phyloP scores from a whole-genome alignment of 2,113 vertebrate species.

The Upupa epops region DNA sequence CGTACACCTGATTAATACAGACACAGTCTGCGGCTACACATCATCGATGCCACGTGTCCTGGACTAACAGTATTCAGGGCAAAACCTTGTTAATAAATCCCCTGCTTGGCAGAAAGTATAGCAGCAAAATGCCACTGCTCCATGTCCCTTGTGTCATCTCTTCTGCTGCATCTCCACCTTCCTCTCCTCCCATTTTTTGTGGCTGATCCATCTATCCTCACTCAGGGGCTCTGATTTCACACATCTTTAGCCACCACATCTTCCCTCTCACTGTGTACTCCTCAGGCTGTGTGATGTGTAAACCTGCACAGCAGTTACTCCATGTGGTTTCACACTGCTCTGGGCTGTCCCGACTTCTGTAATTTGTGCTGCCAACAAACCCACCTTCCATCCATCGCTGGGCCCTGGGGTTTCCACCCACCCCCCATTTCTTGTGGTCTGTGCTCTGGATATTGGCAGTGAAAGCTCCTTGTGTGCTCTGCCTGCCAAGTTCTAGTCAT shows the following conservation, averaged over 20 bases:
- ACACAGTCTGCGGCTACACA: background rate
- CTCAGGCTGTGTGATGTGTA: background rate
- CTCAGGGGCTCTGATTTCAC: conserved; percentile 53
- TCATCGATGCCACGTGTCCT: background rate
- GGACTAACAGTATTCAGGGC: conserved; percentile 40
- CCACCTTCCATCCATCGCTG: background rate
- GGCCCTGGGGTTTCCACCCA: background rate
- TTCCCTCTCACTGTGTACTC: background rate
- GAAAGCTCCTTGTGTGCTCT: rapidly evolving
- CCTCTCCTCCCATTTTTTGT: background rate
- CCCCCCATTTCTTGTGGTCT: background rate
- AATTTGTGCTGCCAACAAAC: conserved; percentile 8
- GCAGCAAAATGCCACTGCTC: background rate
- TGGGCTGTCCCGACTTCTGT: background rate
- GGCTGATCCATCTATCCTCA: conserved; percentile 51
- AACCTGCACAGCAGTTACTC: conserved; percentile 14
- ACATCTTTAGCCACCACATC: conserved; percentile 4
- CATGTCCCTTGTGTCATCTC: background rate
- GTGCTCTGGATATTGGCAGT: background rate
- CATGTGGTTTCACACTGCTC: background rate
- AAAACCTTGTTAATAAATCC: background rate
- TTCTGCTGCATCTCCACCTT: conserved; percentile 14
- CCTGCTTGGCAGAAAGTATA: conserved; percentile 39
- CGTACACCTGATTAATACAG: background rate
- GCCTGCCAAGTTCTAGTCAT: background rate